Evolutionary conservation across 2,113 vertebrate genomes (phyloP).

Genomic region (Coryphaenoides rupestris): DNA sequence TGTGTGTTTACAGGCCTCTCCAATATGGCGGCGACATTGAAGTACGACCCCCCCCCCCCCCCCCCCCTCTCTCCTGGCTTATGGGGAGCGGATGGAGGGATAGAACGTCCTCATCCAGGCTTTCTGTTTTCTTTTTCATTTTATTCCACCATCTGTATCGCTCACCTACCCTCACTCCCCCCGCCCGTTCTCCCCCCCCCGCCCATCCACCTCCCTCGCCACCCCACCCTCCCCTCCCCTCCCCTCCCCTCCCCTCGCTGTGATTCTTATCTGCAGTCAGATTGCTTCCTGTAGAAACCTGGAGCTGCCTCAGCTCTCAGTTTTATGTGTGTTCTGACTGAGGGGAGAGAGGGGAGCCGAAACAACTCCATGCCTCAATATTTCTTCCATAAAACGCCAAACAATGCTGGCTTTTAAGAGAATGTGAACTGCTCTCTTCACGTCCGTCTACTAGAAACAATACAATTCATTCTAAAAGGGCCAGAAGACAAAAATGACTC

Average conservation of each 20-base stretch:
- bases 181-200: conserved; percentile 9
- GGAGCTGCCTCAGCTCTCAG: conserved; percentile 45
- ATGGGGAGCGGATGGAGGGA: background rate
- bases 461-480: no score
- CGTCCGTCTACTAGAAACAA: no score
- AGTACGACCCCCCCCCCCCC: conserved; percentile 1
- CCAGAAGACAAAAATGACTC: no score
- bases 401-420: background rate
- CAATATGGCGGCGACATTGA: no score
- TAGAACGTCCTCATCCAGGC: background rate
- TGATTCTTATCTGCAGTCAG: conserved; percentile 55
- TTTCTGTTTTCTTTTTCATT: background rate
- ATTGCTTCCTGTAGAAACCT: conserved; percentile 63
- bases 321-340: conserved; percentile 28
- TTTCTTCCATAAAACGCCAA: conserved; percentile 4
- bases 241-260: conserved; percentile 26
- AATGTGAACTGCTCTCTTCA: no score
- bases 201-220: no score
- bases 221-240: no score
- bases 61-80: background rate
- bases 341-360: background rate
- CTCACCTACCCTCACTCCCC: conserved; percentile 1
- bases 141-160: conserved; percentile 26
- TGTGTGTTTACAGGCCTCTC: no score
- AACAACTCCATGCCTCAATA: conserved; percentile 9